A percentile compares a stretch with the other conserved stretches of the same genome.
These are phyloP conservation scores for Antheraea mylitta DNA, from an alignment of 1,140 invertebrate species.

Conservation along the genomic window DNA sequence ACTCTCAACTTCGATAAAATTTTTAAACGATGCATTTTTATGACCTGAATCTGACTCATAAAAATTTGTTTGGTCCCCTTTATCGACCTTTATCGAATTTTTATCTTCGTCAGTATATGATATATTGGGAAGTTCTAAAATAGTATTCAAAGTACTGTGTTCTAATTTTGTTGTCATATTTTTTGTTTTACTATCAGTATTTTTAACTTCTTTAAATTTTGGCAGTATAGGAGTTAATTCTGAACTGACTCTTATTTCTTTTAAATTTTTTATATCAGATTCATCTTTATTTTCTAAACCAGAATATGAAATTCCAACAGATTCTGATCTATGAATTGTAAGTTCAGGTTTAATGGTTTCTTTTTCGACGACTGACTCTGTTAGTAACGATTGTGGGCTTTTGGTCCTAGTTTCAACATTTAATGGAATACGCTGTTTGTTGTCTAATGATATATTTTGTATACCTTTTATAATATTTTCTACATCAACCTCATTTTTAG, in stretches of 20 bases:
- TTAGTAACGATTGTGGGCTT: neutral
- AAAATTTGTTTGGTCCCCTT: neutral
- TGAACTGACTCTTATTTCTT: neutral
- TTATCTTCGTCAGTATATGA: neutral
- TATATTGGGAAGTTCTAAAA: neutral
- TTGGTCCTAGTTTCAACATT: neutral
- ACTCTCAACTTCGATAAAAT: too few species aligned
- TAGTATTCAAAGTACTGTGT: neutral
- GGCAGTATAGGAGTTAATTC: neutral
- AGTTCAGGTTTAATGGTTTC: neutral
- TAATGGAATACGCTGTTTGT: conserved; percentile 22
- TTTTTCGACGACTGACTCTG: neutral
- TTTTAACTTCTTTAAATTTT: neutral
- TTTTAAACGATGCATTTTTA: neutral
- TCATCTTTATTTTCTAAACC: neutral
- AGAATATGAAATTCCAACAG: conserved; percentile 3
- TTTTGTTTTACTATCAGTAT: neutral
- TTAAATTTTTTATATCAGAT: neutral
- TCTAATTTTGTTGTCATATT: neutral
- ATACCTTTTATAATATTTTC: conserved; percentile 25
- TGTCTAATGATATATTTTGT: conserved; percentile 28
- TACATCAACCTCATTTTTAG: conserved; percentile 18
- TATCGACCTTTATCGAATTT: neutral
- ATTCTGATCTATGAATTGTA: neutral
- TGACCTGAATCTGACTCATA: neutral